Evolutionary conservation across 2,888 invertebrate genomes (phyloP).

Genomic region (Drosophila siamana): DNA sequence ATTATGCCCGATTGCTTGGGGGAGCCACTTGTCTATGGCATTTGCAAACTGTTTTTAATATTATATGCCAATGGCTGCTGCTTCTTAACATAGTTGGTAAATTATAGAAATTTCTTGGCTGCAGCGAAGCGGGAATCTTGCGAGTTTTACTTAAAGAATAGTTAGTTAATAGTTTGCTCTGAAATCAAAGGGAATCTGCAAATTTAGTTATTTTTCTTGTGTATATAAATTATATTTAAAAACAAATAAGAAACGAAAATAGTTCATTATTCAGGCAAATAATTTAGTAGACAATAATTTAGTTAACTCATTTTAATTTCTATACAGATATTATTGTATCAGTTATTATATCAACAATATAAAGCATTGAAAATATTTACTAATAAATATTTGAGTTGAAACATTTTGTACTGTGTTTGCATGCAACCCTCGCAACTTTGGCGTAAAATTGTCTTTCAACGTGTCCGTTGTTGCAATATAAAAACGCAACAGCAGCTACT

Average conservation of each 20-base stretch:
- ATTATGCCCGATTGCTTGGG: conserved; percentile 1
- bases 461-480: conserved; percentile 65
- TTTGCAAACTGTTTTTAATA: conserved; percentile 5
- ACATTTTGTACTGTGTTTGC: neutral
- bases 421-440: conserved; percentile 40
- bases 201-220: no score
- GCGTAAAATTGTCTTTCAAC: conserved; percentile 60
- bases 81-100: neutral
- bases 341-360: no score
- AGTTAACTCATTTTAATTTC: no score
- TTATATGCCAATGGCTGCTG: conserved; percentile 2
- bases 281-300: no score
- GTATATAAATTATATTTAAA: no score
- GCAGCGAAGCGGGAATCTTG: no score
- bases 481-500: conserved; percentile 43
- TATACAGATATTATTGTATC: no score
- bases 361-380: no score
- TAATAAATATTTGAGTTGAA: neutral
- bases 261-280: no score
- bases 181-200: neutral
- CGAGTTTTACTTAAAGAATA: no score
- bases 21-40: neutral
- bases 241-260: no score
- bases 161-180: neutral
- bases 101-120: neutral